A percentile compares a stretch with the other conserved stretches of the same genome.
Conservation (phyloP, 1,140 invertebrate species). For the Eurosta solidaginis region DNA sequence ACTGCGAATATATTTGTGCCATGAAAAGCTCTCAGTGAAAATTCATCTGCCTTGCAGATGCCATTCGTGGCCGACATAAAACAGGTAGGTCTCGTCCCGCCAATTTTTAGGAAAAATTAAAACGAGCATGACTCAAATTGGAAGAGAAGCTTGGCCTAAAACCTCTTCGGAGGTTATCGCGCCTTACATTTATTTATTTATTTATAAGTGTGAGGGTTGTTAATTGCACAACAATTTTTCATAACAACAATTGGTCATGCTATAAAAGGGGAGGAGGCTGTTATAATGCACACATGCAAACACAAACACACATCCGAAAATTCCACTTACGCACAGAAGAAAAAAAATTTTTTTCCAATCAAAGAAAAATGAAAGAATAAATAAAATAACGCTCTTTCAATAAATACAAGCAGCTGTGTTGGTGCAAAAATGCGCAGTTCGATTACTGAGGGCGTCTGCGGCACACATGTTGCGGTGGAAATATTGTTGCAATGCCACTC, state of each 20-base stretch:
- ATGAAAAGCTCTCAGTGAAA: too few species aligned
- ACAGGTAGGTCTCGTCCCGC: too few species aligned
- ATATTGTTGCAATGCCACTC: neutral
- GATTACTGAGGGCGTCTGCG: neutral
- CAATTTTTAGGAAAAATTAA: too few species aligned
- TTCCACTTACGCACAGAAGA: neutral
- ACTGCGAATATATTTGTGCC: too few species aligned
- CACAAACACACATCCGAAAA: neutral
- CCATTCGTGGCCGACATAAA: too few species aligned
- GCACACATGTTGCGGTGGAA: neutral
- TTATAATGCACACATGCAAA: neutral
- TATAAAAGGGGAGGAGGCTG: neutral
- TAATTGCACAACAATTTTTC: conserved; percentile 10
- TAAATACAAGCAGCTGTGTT: neutral
- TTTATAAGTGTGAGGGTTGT: neutral
- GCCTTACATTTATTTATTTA: too few species aligned
- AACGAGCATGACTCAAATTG: too few species aligned
- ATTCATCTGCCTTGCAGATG: too few species aligned
- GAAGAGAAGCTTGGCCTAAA: too few species aligned
- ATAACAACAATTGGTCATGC: neutral
- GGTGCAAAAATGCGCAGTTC: neutral
- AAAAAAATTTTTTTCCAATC: too few species aligned
- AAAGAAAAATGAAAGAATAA: neutral
- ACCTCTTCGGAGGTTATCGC: too few species aligned
- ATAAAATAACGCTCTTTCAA: neutral